Evolutionary conservation across 2,113 vertebrate genomes (phyloP).

Genomic region (Mastomys natalensis): DNA sequence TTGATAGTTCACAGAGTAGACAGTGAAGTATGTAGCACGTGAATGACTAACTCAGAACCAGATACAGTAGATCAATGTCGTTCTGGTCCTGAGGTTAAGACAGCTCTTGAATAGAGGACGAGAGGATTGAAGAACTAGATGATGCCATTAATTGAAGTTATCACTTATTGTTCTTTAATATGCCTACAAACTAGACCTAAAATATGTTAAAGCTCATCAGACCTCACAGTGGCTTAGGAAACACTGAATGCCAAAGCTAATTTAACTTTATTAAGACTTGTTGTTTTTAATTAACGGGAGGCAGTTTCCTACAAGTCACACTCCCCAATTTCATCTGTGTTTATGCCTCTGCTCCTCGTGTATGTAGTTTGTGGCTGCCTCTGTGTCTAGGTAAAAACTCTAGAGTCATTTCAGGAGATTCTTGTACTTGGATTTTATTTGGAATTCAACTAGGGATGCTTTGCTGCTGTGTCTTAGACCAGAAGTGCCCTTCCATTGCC

Average conservation of each 20-base stretch:
- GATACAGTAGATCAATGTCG: background rate
- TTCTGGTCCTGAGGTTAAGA: background rate
- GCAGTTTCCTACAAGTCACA: background rate
- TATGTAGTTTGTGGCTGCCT: background rate
- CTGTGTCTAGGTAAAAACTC: background rate
- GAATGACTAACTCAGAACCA: background rate
- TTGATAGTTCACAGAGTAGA: background rate
- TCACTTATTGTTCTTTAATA: background rate
- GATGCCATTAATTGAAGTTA: background rate
- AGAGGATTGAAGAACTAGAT: background rate
- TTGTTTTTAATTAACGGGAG: background rate
- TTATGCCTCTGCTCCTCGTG: background rate
- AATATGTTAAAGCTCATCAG: background rate
- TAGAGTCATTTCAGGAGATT: background rate
- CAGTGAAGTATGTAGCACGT: background rate
- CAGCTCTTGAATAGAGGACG: background rate
- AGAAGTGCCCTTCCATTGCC: background rate
- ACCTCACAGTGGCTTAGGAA: background rate
- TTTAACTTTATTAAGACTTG: background rate
- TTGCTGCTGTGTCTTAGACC: background rate
- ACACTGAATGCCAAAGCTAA: background rate
- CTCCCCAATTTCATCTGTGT: background rate
- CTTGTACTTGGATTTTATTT: background rate
- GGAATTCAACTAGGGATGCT: background rate
- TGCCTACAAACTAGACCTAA: background rate